phyloP scores from a whole-genome alignment of 1,140 invertebrate species.

The Cephus cinctus region DNA sequence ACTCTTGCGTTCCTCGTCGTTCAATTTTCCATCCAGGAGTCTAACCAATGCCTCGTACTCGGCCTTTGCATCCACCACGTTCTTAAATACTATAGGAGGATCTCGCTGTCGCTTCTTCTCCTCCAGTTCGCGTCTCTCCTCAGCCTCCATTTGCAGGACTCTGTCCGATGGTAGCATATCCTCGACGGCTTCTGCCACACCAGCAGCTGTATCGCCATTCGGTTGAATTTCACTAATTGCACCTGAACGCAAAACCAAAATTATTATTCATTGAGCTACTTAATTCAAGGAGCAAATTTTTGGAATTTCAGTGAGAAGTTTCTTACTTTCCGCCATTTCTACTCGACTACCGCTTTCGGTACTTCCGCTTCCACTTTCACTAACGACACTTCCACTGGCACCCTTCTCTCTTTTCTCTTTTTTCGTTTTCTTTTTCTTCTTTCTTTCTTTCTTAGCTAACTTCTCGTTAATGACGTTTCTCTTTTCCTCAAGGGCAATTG shows the following conservation, averaged over 20 bases:
- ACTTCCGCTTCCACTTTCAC: conserved; percentile 45
- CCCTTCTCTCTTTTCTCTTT: conserved; percentile 58
- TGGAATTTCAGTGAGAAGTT: not conserved
- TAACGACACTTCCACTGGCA: conserved; percentile 30
- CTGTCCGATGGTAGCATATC: conserved; percentile 54
- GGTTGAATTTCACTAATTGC: conserved; percentile 37
- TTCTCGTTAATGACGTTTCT: conserved; percentile 72
- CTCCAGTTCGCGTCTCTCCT: conserved; percentile 66
- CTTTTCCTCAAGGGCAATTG: conserved; percentile 67
- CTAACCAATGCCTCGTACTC: conserved; percentile 67
- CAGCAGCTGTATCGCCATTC: conserved; percentile 35
- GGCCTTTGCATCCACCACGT: conserved; percentile 64
- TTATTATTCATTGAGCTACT: conserved; percentile 1
- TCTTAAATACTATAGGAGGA: conserved; percentile 81
- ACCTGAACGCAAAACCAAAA: conserved; percentile 16
- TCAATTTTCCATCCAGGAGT: conserved; percentile 65
- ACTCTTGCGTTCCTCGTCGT: conserved; percentile 68
- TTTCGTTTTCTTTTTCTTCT: conserved; percentile 71
- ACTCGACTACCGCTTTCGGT: conserved; percentile 43
- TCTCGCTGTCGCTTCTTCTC: conserved; percentile 73
- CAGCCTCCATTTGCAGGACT: conserved; percentile 63
- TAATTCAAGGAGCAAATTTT: not conserved
- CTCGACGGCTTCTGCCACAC: conserved; percentile 40
- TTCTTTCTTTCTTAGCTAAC: conserved; percentile 68
- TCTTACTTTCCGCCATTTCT: conserved; percentile 44